These are phyloP conservation scores for Gila robusta DNA, from an alignment of 2,797 vertebrate genomes.

Conservation along the genomic window DNA sequence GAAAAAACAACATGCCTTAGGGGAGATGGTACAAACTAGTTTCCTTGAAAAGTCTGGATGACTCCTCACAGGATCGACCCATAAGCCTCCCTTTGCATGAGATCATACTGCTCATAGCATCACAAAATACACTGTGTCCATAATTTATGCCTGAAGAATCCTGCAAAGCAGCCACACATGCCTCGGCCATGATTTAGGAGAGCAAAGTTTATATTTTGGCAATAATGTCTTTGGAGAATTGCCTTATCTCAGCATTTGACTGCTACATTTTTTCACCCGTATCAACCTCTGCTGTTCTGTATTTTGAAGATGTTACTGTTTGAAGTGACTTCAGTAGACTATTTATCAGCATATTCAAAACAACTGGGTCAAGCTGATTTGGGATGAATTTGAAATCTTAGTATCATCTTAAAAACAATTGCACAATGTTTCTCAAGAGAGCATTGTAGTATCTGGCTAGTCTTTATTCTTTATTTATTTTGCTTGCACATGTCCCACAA, in stretches of 20 bases:
- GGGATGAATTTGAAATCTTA: constrained; percentile 9
- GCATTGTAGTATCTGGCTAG: neutral
- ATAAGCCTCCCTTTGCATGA: constrained; percentile 16
- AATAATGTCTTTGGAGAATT: constrained; percentile 48
- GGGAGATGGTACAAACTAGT: constrained; percentile 25
- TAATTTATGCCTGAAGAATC: constrained; percentile 51
- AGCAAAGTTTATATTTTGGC: constrained; percentile 52
- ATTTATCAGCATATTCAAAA: constrained; percentile 36
- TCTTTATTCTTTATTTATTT: constrained; percentile 1
- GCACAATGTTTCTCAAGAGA: constrained; percentile 7
- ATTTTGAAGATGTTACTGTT: constrained; percentile 28
- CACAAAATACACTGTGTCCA: constrained; percentile 51
- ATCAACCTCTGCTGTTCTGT: constrained; percentile 7
- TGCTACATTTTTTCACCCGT: constrained; percentile 38
- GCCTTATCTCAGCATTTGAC: constrained; percentile 32
- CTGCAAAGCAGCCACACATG: constrained; percentile 55
- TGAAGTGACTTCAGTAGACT: constrained; percentile 21
- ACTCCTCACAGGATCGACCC: neutral
- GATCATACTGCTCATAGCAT: constrained; percentile 51
- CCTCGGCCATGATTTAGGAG: constrained; percentile 25
- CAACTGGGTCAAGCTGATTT: constrained; percentile 32
- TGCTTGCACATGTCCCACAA: constrained; percentile 24
- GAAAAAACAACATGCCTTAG: constrained; percentile 28
- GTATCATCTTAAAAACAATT: constrained; percentile 33
- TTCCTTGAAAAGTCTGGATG: constrained; percentile 14